A percentile compares a stretch with the other conserved stretches of the same genome.
phyloP scores from a whole-genome alignment of 2,113 vertebrate genomes.

The Xiphophorus couchianus region DNA sequence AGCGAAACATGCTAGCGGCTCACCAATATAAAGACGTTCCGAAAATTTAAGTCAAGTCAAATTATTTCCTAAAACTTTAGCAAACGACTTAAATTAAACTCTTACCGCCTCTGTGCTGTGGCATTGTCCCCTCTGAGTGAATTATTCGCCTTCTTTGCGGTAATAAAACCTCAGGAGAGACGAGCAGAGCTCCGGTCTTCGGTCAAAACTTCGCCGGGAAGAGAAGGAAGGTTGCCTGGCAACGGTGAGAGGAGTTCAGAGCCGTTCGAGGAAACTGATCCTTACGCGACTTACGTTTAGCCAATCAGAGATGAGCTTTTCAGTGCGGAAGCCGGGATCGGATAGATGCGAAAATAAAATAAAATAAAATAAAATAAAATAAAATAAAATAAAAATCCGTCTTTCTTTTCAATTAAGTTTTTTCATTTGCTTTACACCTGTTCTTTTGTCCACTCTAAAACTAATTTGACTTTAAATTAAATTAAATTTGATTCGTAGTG shows the following conservation, averaged over 20 bases:
- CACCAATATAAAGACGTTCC: not conserved
- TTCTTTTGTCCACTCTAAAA: too few species aligned
- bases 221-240: not conserved
- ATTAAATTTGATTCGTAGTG: too few species aligned
- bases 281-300: not conserved
- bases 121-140: slow-evolving; percentile 3
- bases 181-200: not conserved
- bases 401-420: too few species aligned
- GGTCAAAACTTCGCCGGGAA: not conserved
- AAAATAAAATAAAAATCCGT: too few species aligned
- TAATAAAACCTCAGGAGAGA: too few species aligned
- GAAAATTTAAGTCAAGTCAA: not conserved
- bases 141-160: not conserved
- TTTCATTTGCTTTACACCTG: too few species aligned
- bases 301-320: not conserved
- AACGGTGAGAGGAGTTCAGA: not conserved
- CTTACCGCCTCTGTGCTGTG: slow-evolving; percentile 1
- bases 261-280: too few species aligned
- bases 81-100: not conserved
- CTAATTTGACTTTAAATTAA: too few species aligned
- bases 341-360: too few species aligned
- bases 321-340: too few species aligned
- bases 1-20: not conserved
- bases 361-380: too few species aligned
- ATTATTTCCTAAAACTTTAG: not conserved